Conservation (phyloP, 2,888 invertebrate genomes). For the Ennomos fuscantarius region DNA sequence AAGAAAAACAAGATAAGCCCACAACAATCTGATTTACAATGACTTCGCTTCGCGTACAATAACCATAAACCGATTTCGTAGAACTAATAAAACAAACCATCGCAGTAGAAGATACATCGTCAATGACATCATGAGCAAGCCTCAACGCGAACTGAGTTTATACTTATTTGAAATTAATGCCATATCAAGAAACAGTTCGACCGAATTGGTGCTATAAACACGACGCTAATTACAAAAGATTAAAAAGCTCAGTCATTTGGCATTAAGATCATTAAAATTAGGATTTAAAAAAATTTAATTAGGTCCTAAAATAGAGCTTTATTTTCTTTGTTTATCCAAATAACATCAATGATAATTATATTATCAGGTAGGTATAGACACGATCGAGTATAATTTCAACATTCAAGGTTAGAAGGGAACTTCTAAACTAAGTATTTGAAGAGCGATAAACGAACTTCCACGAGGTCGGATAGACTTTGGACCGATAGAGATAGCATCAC, state of each 20-base stretch:
- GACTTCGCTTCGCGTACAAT: constrained; percentile 21
- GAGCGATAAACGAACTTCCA: constrained; percentile 73
- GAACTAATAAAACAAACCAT: constrained; percentile 18
- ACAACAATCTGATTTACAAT: constrained; percentile 25
- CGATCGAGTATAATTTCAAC: constrained; percentile 61
- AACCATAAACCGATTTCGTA: constrained; percentile 28
- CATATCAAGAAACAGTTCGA: background rate
- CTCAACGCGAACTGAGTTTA: constrained; percentile 5
- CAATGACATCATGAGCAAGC: constrained; percentile 19
- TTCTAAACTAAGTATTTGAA: constrained; percentile 77
- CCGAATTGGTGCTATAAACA: constrained; percentile 4
- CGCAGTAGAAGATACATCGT: background rate
- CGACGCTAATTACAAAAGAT: background rate
- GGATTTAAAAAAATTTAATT: no score
- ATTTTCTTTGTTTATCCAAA: constrained; percentile 15
- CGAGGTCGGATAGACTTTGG: constrained; percentile 58
- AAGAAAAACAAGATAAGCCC: constrained; percentile 13
- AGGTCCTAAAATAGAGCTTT: background rate
- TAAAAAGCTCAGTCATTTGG: background rate
- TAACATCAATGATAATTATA: constrained; percentile 17
- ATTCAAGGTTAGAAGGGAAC: constrained; percentile 78
- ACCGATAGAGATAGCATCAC: constrained; percentile 53
- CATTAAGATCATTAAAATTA: background rate
- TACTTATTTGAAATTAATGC: background rate
- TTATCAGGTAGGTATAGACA: constrained; percentile 39